Percentiles rank a stretch among this genome's conserved stretches.
These are phyloP conservation scores for Leptatherina wallacei DNA, from an alignment of 2,797 vertebrate genomes.

Conservation along the genomic window DNA sequence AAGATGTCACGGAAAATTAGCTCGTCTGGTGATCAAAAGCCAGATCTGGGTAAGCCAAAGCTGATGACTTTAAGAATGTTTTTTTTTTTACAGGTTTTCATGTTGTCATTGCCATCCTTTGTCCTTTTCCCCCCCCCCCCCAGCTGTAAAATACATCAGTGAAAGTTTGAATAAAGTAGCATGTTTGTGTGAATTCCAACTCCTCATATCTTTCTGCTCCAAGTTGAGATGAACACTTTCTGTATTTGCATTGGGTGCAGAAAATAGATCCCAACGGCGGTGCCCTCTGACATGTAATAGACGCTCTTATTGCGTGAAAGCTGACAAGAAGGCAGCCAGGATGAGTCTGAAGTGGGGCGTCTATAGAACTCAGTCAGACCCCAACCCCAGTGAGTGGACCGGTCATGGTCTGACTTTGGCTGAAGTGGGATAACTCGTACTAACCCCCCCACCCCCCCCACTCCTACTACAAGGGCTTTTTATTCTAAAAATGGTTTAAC, in stretches of 20 bases:
- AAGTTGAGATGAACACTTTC: conserved; percentile 36
- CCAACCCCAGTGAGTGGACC: conserved; percentile 75
- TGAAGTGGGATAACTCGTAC: conserved; percentile 69
- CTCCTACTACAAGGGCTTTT: conserved; percentile 51
- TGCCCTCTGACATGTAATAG: conserved; percentile 55
- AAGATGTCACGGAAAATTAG: conserved; percentile 99
- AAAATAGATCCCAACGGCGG: conserved; percentile 28
- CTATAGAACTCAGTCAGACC: conserved; percentile 60
- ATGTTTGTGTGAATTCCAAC: conserved; percentile 31
- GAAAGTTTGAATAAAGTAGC: not conserved
- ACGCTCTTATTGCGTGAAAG: conserved; percentile 37
- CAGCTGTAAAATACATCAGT: conserved; percentile 11
- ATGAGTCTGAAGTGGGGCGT: conserved; percentile 38
- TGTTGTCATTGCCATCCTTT: conserved; percentile 9
- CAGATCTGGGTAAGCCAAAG: conserved; percentile 91
- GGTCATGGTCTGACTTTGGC: conserved; percentile 44
- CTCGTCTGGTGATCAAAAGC: conserved; percentile 94
- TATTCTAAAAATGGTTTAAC: conserved; percentile 18
- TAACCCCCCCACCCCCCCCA: conserved; percentile 57
- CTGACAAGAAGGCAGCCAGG: conserved; percentile 24
- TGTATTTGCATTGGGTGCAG: conserved; percentile 67
- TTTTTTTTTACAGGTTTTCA: conserved; percentile 41
- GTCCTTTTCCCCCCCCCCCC: no score
- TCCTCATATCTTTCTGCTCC: conserved; percentile 9
- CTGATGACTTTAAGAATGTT: conserved; percentile 43